Base-by-base conservation (phyloP, 1,140 invertebrate genomes). In the Heliconius himera region DNA sequence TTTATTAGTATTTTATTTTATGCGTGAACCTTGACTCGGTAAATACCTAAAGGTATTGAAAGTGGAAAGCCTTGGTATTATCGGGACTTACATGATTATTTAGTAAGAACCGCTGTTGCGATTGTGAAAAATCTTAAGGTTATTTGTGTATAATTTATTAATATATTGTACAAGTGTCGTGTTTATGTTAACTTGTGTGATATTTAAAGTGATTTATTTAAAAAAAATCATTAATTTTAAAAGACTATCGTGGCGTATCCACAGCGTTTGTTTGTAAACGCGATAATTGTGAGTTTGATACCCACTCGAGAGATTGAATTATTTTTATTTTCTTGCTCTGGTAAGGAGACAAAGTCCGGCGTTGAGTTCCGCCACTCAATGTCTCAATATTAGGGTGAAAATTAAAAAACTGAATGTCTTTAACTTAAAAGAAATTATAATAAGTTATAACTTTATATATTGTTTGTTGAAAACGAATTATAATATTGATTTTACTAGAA, bases 41-140 rank as follows among this genome's bases (percentile, higher is more conserved):
- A 46, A 79, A 73, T 41, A 73, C 54, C 77, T 60, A 73, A 78
- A 82, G 76, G 38, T 84, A 84, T 91, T 88, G 90, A 94, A 94
- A 94, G 93, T 93, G 88, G 93, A 89, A 92, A 91, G 85, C 93
- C 93, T 94, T 94, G 93, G 89, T 93, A 90, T 89, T 89, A 89
- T 91, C 89, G 88, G 80, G 87, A 88, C 82, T 88, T 79, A 78
- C 84, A 90, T 87, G 87, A 81, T 85, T 87, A 88, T 90, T 92
- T 90, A 91, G 86, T 84, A 88, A 89, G 84, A 82, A 78, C 83
- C 72, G 76, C 84, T 83, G 73, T 83, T 83, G 73, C 73, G 73
- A 79, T 79, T 79, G 78, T 70, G 60, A 75, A 74, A 79, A 73
- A 51, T 77, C 8, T 56, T 72, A 60, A 76, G 22, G 36, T 72